Evolutionary conservation across 2,797 vertebrate genomes (phyloP).

Genomic region (Periparus ater): DNA sequence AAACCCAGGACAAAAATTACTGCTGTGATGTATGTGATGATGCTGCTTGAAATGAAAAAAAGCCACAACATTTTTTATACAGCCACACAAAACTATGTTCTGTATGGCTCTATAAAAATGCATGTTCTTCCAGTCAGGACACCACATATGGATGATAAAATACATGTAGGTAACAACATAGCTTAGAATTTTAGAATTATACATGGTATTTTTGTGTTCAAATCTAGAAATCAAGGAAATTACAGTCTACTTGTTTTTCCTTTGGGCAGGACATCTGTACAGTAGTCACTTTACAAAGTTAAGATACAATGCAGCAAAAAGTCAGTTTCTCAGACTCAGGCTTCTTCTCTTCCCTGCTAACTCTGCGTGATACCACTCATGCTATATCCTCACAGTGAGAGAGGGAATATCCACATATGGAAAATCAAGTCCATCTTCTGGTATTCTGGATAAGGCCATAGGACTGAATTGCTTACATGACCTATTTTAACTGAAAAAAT

Average conservation of each 20-base stretch:
- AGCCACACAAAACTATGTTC: not conserved
- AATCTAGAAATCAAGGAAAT: not conserved
- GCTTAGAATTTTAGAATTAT: not conserved
- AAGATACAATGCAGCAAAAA: not conserved
- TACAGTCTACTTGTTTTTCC: not conserved
- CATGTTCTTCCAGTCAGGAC: not conserved
- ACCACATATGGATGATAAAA: not conserved
- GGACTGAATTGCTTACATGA: not conserved
- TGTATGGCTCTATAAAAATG: too few relatives aligned
- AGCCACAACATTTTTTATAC: not conserved
- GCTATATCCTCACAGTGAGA: not conserved
- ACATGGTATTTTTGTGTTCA: not conserved
- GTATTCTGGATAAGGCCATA: not conserved
- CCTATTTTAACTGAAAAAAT: not conserved
- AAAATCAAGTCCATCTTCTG: not conserved
- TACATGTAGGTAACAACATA: not conserved
- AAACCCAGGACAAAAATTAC: not conserved
- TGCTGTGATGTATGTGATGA: not conserved
- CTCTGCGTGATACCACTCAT: not conserved
- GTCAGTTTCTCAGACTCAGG: not conserved
- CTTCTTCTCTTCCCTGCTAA: not conserved
- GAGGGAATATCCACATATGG: accelerated
- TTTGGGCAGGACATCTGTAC: not conserved
- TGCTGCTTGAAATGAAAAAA: not conserved
- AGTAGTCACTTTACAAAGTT: not conserved